Percentiles rank a stretch among this genome's conserved stretches.
Evolutionary conservation across 2,888 invertebrate species (phyloP).

Genomic region (Synergus japonicus): DNA sequence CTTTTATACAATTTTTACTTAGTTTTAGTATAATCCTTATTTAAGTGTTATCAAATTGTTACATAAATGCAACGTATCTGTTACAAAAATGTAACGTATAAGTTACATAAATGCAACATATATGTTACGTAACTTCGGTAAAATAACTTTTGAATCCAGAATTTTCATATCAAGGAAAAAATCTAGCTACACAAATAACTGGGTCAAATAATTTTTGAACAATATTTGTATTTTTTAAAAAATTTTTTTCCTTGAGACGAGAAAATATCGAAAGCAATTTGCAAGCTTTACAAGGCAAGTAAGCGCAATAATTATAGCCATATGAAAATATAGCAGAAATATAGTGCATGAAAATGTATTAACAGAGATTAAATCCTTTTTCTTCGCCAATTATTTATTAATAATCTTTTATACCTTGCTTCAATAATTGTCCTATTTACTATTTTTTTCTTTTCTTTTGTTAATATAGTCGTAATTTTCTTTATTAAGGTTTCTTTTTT

Average conservation of each 20-base stretch:
- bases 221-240: neutral
- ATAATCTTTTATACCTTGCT: neutral
- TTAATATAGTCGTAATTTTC: no score
- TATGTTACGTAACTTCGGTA: neutral
- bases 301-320: constrained; percentile 19
- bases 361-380: neutral
- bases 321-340: no score
- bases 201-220: neutral
- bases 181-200: neutral
- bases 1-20: no score
- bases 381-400: neutral
- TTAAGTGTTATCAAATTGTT: no score
- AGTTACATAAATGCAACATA: neutral
- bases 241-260: neutral
- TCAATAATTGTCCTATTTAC: neutral
- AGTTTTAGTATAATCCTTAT: no score
- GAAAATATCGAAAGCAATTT: neutral
- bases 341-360: constrained; percentile 34
- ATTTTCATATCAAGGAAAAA: neutral
- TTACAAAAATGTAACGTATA: neutral
- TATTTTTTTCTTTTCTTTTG: neutral
- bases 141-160: neutral
- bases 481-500: no score
- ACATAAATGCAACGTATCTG: neutral
- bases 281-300: constrained; percentile 35